Evolutionary conservation across 1,140 invertebrate species (phyloP), one percentile per base, ranked within the genome.

Genomic region (Magallana angulata): DNA sequence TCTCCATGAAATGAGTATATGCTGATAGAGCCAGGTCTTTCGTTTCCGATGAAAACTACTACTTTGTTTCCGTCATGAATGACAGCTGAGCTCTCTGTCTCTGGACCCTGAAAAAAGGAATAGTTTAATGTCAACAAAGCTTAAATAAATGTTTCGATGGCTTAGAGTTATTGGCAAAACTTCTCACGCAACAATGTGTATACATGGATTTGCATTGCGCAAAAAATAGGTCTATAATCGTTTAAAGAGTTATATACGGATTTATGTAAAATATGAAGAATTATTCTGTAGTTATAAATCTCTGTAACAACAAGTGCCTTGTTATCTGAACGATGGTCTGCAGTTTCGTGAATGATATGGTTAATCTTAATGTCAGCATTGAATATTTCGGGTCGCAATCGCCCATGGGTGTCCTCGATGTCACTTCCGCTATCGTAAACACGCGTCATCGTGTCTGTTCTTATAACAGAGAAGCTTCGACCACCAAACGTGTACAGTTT

Each of bases 341-440:
- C 30, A 1, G 60, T 88, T 14, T 83, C 11, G 30, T 36, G 11
- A n/a, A 88, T 36, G 56, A 57, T 71, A 8, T 86, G 7, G 18
- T 57, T n/a, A 11, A 16, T 59, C n/a, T 83, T 30, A 83, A 12
- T 57, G 24, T 86, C 36, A 7, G 80, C 12, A 71, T 88, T 88
- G 48, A 88, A 88, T n/a, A 88, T 24, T 1, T 68, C 48, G 0
- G 30, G 64, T 18, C 56, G n/a, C 3, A 81, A 76, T 30, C 80
- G 11, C n/a, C 64, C 60, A 57, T 58, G 57, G 0, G 24, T 59
- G 24, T 85, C 76, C 71, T 89, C 88, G 30, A 85, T 76, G 7
- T 82, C 57, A 48, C 82, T 76, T 14, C 88, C 88, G 18, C 88
- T 89, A 58, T 89, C 88, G 30, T 86, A 89, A 12, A 86, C 82